These are phyloP conservation scores for Indri indri DNA, from an alignment of 2,113 vertebrate genomes.

Conservation along the genomic window DNA sequence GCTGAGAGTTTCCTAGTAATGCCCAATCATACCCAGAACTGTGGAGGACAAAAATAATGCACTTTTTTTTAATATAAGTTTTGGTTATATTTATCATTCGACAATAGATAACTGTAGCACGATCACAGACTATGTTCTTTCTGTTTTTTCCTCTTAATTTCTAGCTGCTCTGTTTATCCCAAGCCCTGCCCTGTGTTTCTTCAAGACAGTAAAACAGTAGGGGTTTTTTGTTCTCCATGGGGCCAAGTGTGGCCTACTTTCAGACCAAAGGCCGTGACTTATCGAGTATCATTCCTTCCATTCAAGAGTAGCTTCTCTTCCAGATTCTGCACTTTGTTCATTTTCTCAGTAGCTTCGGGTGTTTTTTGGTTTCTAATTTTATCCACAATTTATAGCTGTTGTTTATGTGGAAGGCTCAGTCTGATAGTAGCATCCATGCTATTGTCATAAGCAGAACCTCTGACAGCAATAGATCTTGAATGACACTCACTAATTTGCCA, in stretches of 20 bases:
- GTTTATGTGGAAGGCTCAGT: not conserved
- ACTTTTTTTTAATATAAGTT: not conserved
- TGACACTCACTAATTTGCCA: not conserved
- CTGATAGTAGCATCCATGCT: not conserved
- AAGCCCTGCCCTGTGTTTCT: not conserved
- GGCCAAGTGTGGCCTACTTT: not conserved
- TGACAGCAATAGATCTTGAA: not conserved
- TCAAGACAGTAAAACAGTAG: not conserved
- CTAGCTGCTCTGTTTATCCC: not conserved
- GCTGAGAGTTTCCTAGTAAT: not conserved
- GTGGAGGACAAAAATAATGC: not conserved
- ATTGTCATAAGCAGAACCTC: not conserved
- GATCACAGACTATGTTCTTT: not conserved
- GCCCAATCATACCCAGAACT: accelerated
- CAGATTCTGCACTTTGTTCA: not conserved
- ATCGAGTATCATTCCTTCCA: not conserved
- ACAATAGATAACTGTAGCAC: not conserved
- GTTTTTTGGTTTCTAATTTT: not conserved
- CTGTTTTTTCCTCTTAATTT: not conserved
- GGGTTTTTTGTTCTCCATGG: not conserved
- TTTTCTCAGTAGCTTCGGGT: not conserved
- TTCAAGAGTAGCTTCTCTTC: not conserved
- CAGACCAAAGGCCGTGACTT: not conserved
- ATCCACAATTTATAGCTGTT: not conserved
- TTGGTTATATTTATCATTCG: not conserved